Base-by-base conservation (phyloP, 2,113 vertebrate species). In the Serinus canaria region DNA sequence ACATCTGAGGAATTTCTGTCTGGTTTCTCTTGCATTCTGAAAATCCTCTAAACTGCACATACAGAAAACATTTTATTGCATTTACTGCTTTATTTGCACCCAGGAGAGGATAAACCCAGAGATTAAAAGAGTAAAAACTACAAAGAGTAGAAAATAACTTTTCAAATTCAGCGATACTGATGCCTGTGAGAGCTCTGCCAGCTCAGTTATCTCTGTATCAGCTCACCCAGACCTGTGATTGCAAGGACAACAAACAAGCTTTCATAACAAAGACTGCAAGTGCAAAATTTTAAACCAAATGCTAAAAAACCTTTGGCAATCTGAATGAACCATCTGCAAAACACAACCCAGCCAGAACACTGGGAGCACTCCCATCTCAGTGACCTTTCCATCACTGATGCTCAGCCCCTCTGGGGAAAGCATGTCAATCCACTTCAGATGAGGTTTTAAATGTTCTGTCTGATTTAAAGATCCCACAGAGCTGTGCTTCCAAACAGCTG, bases 91-190 rank as follows among this genome's bases (percentile, higher is more conserved):
- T 13, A 28, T 24, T 35, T 64, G 39, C 41, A 41, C 35, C 27
- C 33, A 56, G 67, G 7, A 70, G 9, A 77, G 35, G 55, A 78
- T 16, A 60, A 72, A 76, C 4, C 13, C 70, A 15, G n/a, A 60
- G 35, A 83, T 60, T n/a, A 31, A 25, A 18, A 22, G n/a, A 49
- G 43, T 10, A 7, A 73, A 73, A 70, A 59, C 22, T 5, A 15
- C 19, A 14, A 14, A 37, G 43, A 59, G 44, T 3, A 6, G 58
- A n/a, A 62, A 62, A 33, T 20, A 28, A 56, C 19, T 35, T 7
- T 35, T 6, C 15, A 14, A 19, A 6, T 21, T 52, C 37, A 2
- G 0, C 11, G 4, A 1, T 3, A 5, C 1, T 43, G 23, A 9
- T 22, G 49, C 20, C 60, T 10, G 1, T 2, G 31, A 62, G 79